A percentile compares a stretch with the other conserved stretches of the same genome.
These are phyloP conservation scores for Ecdyonurus torrentis DNA, from an alignment of 2,888 invertebrate genomes.

Conservation along the genomic window DNA sequence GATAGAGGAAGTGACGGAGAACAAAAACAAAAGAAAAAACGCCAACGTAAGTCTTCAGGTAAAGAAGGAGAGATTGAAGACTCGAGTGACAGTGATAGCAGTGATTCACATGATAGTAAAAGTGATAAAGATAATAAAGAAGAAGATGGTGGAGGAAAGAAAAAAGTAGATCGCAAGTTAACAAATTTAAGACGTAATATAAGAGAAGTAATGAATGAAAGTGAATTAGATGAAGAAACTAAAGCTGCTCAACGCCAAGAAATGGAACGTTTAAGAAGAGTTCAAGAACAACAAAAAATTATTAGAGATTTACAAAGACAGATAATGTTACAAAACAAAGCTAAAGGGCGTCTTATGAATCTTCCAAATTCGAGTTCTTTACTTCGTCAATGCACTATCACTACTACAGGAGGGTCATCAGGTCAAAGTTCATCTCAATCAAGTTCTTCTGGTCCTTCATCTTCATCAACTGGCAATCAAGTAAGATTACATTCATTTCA, in stretches of 20 bases:
- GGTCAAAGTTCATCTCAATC: not conserved
- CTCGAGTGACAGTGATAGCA: constrained; percentile 10
- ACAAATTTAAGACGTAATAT: constrained; percentile 68
- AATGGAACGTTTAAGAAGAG: constrained; percentile 67
- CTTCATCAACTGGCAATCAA: constrained; percentile 11
- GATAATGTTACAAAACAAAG: constrained; percentile 49
- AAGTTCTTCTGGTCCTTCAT: constrained; percentile 9
- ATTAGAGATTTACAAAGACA: constrained; percentile 68
- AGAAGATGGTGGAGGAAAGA: constrained; percentile 22
- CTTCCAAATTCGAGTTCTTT: constrained; percentile 45
- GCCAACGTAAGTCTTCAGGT: constrained; percentile 11
- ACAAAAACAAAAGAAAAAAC: constrained; percentile 12
- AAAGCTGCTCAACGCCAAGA: constrained; percentile 85
- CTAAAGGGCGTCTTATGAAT: constrained; percentile 49
- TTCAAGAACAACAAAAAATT: constrained; percentile 71
- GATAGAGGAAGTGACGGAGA: constrained; percentile 8
- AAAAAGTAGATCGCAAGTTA: constrained; percentile 26
- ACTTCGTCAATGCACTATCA: not conserved
- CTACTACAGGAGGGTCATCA: not conserved
- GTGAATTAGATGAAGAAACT: constrained; percentile 82
- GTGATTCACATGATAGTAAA: constrained; percentile 9
- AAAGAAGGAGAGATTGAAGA: constrained; percentile 12
- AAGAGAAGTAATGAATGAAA: constrained; percentile 85
- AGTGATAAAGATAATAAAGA: constrained; percentile 22
- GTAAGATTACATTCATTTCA: no score